These are phyloP conservation scores for Cyclophora albipunctata DNA, from an alignment of 2,888 invertebrate genomes.

Conservation along the genomic window DNA sequence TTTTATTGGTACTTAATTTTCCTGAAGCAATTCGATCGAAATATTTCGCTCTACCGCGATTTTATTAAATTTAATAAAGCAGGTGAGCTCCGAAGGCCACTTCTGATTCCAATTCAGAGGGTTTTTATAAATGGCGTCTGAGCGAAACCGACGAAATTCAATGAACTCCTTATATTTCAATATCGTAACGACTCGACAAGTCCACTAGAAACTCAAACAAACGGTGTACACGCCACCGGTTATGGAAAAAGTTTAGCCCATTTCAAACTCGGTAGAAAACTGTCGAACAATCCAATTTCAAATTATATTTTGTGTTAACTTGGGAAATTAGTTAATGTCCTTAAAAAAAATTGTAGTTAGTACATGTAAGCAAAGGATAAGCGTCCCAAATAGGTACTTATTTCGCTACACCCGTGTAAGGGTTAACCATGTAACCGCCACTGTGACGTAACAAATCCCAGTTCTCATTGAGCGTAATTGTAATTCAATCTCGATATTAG, in stretches of 20 bases:
- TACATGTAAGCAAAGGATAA: no score
- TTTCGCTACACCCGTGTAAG: no score
- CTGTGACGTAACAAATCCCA: background rate
- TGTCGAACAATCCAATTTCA: constrained; percentile 17
- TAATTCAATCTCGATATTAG: constrained; percentile 1
- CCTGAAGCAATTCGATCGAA: background rate
- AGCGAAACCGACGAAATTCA: constrained; percentile 17
- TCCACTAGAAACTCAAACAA: constrained; percentile 41
- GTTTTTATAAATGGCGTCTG: constrained; percentile 6
- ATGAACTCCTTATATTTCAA: constrained; percentile 26
- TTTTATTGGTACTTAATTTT: background rate
- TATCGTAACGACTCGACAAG: constrained; percentile 34
- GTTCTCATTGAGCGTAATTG: background rate
- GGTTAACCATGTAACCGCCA: no score
- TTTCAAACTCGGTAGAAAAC: constrained; percentile 29
- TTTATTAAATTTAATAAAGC: no score
- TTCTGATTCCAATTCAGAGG: constrained; percentile 9
- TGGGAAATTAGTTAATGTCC: background rate
- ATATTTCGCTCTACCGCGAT: no score
- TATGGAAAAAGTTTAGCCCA: constrained; percentile 43
- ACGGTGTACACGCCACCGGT: constrained; percentile 25
- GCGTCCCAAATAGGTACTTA: no score
- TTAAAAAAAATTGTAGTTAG: constrained; percentile 3
- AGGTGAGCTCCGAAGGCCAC: background rate
- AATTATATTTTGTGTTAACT: background rate